Percentiles rank a stretch among this genome's conserved stretches.
phyloP scores from a whole-genome alignment of 2,888 invertebrate genomes.

The Nemotelus pantherinus region DNA sequence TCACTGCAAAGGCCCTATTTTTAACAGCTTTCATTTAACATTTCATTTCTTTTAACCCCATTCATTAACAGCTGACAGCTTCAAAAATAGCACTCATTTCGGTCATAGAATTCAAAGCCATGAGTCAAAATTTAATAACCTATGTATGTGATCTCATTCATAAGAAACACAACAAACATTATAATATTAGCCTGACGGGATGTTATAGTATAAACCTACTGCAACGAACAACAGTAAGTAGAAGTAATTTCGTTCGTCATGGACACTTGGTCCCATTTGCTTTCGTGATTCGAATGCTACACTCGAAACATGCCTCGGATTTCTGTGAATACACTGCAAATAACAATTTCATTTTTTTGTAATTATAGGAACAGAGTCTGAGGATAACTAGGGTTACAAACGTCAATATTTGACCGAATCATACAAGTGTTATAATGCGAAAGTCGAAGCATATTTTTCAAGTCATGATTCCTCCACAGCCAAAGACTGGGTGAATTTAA shows the following conservation, averaged over 20 bases:
- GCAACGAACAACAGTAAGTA: not conserved
- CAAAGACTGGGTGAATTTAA: not conserved
- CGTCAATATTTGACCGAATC: conserved; percentile 16
- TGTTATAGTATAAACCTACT: not conserved
- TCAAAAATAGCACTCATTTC: too few species aligned
- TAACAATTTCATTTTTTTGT: conserved; percentile 13
- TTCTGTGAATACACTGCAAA: conserved; percentile 1
- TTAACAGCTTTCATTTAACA: too few species aligned
- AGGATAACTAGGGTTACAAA: conserved; percentile 33
- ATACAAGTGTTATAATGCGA: not conserved
- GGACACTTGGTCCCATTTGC: conserved; percentile 33
- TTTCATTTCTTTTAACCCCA: too few species aligned
- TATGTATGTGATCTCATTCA: too few species aligned
- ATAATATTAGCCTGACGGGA: too few species aligned
- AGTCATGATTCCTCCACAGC: conserved; percentile 9
- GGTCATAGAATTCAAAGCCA: too few species aligned
- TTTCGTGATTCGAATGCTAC: conserved; percentile 31
- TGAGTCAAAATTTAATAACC: too few species aligned
- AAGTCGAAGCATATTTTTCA: conserved; percentile 5
- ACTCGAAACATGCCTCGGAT: not conserved
- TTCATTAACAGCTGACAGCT: too few species aligned
- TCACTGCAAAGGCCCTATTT: too few species aligned
- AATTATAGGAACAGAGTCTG: conserved; percentile 16
- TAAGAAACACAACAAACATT: too few species aligned
- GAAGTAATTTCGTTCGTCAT: conserved; percentile 40